phyloP scores from a whole-genome alignment of 2,113 vertebrate species.

The Cryptotis parvus region DNA sequence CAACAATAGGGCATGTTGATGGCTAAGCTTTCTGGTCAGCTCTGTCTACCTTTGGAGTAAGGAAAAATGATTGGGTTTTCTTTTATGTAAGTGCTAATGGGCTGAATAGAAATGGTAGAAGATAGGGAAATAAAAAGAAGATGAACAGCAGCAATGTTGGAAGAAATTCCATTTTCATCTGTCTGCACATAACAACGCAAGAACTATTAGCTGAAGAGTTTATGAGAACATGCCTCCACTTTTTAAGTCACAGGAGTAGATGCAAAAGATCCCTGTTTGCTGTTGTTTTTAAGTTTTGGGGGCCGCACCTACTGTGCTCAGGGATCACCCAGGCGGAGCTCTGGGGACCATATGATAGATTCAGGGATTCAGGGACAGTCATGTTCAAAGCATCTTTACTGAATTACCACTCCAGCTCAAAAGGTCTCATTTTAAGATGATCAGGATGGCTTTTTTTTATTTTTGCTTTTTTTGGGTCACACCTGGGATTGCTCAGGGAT shows the following conservation, averaged over 20 bases:
- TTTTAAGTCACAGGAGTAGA: not conserved
- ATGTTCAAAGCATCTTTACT: no score
- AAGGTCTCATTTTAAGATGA: no score
- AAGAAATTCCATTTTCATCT: constrained; percentile 47
- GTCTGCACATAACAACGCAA: constrained; percentile 34
- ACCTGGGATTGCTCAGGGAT: no score
- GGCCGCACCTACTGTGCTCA: no score
- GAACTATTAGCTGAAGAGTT: constrained; percentile 32
- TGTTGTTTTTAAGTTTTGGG: no score
- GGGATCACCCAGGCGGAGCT: no score
- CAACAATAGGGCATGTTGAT: not conserved
- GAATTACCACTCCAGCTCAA: no score
- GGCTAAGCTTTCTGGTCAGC: constrained; percentile 43
- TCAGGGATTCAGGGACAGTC: no score
- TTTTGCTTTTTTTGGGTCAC: no score
- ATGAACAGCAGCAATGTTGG: constrained; percentile 30
- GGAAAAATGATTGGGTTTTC: constrained; percentile 23
- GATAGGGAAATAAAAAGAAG: not conserved
- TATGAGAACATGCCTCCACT: constrained; percentile 52
- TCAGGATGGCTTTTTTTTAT: no score
- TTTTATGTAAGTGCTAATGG: constrained; percentile 46
- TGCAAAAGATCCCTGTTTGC: not conserved
- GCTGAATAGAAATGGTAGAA: constrained; percentile 46
- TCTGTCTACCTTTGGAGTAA: constrained; percentile 46
- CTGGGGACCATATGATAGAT: no score